Evolutionary conservation across 2,797 vertebrate species (phyloP), one percentile per base, ranked within the genome.

Genomic region (Spea hammondii): DNA sequence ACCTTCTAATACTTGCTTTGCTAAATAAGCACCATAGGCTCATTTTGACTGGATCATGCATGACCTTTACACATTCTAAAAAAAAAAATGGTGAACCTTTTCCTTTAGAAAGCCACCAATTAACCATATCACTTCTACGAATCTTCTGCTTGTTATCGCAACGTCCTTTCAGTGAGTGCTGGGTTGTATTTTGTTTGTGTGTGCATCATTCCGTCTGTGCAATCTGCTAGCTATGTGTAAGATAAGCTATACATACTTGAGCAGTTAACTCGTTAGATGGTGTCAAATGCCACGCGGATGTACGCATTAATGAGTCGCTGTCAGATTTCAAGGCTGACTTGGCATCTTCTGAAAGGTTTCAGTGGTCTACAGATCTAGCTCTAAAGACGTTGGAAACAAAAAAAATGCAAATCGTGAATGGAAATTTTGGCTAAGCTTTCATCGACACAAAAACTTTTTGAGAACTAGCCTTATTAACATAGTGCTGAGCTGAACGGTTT

Each of bases 241-340:
- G 79, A 81, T 81, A 62, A 81, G 74, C 69, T 81, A 81, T 81
- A 72, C 69, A 81, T 81, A 81, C 74, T 81, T 81, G 68, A 81
- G 74, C 74, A 60, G 53, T 68, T 81, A 81, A 81, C 69, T 76
- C 64, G 65, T 81, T 76, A 76, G 79, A 81, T 81, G 79, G 79
- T 77, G 79, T 81, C 79, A 81, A 69, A 81, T 77, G 64, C 79
- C 74, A 67, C 64, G 53, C 49, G 65, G 69, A 81, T 77, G 55
- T 81, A 53, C 79, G 50, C 79, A 81, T 81, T 81, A 81, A 81
- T 81, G 74, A 76, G 79, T 72, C 74, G 51, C 74, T 81, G 79
- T 81, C 70, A 77, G 70, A 70, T 81, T 81, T 81, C 74, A 81
- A 73, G 54, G 74, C 79, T 77, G 70, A 72, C 74, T 81, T 69